phyloP scores from a whole-genome alignment of 1,140 invertebrate genomes.

The Pentalonia nigronervosa region DNA sequence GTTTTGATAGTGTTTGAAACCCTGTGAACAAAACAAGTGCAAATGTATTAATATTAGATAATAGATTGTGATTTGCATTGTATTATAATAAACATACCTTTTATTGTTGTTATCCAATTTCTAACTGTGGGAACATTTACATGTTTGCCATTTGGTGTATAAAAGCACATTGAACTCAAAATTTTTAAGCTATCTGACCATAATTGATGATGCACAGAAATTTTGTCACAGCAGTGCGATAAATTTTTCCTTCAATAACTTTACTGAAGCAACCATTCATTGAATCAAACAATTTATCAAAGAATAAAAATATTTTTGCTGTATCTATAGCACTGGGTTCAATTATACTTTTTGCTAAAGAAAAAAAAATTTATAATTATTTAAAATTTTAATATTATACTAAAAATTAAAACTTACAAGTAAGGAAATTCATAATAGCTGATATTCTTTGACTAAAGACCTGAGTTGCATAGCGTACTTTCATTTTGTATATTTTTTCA shows the following conservation, averaged over 20 bases:
- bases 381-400: neutral
- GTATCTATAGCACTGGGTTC: neutral
- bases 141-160: neutral
- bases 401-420: neutral
- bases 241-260: neutral
- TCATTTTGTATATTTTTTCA: neutral
- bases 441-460: conserved; percentile 25
- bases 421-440: neutral
- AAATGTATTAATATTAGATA: too few relatives aligned
- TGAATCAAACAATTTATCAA: neutral
- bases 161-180: neutral
- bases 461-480: neutral
- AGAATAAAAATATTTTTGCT: neutral
- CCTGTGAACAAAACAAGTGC: neutral
- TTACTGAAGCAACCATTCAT: neutral
- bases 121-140: neutral
- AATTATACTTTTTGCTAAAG: conserved; percentile 8
- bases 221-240: neutral
- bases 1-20: neutral
- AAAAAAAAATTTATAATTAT: neutral
- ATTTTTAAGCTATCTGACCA: neutral
- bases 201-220: neutral
- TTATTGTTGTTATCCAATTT: conserved; percentile 23
- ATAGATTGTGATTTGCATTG: too few relatives aligned
- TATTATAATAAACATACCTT: neutral